Evolutionary conservation across 2,888 invertebrate species (phyloP), one percentile per base, ranked within the genome.

Genomic region (Limnephilus rhombicus): DNA sequence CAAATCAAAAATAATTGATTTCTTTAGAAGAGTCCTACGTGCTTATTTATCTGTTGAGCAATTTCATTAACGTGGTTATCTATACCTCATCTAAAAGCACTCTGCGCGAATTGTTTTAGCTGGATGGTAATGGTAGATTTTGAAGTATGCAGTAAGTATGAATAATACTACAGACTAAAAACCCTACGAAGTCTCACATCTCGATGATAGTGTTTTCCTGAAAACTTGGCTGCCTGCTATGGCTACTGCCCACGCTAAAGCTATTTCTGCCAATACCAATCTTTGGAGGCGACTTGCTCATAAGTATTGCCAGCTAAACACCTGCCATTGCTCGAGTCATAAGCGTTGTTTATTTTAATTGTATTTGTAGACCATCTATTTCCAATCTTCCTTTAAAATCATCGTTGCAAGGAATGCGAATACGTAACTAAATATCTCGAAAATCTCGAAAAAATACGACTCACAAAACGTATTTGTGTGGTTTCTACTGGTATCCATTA

Each of bases 221-320:
- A 68, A 68, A 24, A 68, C 53, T 18, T 68, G 53, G 53, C 24
- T 68, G 5, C 53, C 53, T 7, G 24, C 53, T 53, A 5, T 9
- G 12, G 12, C 45, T 45, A 45, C 82, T 83, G 83, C 83, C 83
- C 83, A 83, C 83, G 29, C 83, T 15, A 83, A 83, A 83, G 37
- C 83, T 83, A 83, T 83, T 83, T 83, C 83, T 83, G 83, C 18
- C 4, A 34, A 3, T 37, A 29, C 37, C 83, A 31, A 31, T 83
- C 34, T 31, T 82, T 34, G 13, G 18, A 37, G 83, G 18, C 18
- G 83, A 29, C 34, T 83, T 31, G n/a, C 11, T 81, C 31, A 81
- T 82, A 34, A 82, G 29, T n/a, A 82, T 34, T 82, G 7, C 13
- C 31, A 31, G 31, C 82, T 82, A 82, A 82, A 82, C 82, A 82